Conservation (phyloP, 2,113 vertebrate species). For the Carassius auratus region DNA sequence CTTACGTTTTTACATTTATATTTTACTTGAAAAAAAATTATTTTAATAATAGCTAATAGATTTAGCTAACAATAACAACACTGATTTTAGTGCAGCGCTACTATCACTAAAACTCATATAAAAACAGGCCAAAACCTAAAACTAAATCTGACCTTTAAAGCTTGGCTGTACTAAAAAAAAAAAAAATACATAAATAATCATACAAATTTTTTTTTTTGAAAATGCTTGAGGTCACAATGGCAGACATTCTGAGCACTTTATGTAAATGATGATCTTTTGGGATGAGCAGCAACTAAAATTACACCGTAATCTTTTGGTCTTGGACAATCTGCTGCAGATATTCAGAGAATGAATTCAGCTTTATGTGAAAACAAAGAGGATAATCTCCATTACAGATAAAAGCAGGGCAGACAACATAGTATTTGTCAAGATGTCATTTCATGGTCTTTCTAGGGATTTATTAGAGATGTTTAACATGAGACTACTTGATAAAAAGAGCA, state of each 20-base stretch:
- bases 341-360: constrained; percentile 49
- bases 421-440: constrained; percentile 16
- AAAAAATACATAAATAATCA: constrained; percentile 12
- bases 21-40: neutral
- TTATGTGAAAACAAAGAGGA: constrained; percentile 34
- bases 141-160: neutral
- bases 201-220: neutral
- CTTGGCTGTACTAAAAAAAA: constrained; percentile 5
- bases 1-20: neutral
- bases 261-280: constrained; percentile 36
- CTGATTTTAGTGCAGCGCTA: neutral
- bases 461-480: neutral
- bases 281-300: constrained; percentile 39
- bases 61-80: neutral
- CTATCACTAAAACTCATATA: neutral
- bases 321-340: constrained; percentile 46
- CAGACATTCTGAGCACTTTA: constrained; percentile 39
- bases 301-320: constrained; percentile 36
- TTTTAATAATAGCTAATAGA: neutral
- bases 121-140: neutral
- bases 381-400: constrained; percentile 55
- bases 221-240: constrained; percentile 14
- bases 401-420: neutral
- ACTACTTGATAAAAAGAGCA: neutral
- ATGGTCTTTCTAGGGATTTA: constrained; percentile 17